Evolutionary conservation across 2,797 vertebrate species (phyloP).

Genomic region (Sebastes iracundus): DNA sequence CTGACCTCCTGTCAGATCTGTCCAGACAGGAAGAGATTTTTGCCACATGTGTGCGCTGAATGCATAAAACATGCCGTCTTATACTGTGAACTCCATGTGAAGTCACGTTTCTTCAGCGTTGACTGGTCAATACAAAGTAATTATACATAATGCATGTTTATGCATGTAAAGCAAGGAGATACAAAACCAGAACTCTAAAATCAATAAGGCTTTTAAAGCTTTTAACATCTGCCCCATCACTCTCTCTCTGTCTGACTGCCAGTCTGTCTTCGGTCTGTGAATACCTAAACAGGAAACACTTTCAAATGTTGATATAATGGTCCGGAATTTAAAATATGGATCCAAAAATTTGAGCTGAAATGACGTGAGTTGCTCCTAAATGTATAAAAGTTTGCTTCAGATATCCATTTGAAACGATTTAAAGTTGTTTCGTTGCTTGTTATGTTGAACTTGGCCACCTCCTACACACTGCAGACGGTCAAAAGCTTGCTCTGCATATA

Average conservation of each 20-base stretch:
- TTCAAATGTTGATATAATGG: background rate
- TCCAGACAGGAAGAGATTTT: slow-evolving; percentile 38
- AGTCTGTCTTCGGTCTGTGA: slow-evolving; percentile 8
- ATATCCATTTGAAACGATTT: background rate
- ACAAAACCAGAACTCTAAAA: slow-evolving; percentile 40
- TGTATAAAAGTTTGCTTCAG: background rate
- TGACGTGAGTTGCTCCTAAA: background rate
- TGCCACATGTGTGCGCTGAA: slow-evolving; percentile 17
- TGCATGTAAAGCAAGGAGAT: slow-evolving; percentile 48
- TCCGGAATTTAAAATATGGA: background rate
- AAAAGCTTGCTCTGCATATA: background rate
- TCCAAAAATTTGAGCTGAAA: background rate
- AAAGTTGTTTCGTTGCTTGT: background rate
- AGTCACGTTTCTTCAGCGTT: slow-evolving; percentile 1
- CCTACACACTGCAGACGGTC: background rate
- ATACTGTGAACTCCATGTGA: background rate
- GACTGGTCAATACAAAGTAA: background rate
- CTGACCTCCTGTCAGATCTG: slow-evolving; percentile 41
- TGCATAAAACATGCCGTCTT: background rate
- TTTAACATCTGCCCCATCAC: slow-evolving; percentile 48
- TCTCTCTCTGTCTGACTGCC: slow-evolving; percentile 7
- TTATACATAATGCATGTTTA: slow-evolving; percentile 58
- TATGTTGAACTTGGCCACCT: background rate
- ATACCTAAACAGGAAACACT: slow-evolving; percentile 41
- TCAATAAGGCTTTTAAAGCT: slow-evolving; percentile 75